Evolutionary conservation across 2,888 invertebrate species (phyloP).

Genomic region (Antheraea yamamai): DNA sequence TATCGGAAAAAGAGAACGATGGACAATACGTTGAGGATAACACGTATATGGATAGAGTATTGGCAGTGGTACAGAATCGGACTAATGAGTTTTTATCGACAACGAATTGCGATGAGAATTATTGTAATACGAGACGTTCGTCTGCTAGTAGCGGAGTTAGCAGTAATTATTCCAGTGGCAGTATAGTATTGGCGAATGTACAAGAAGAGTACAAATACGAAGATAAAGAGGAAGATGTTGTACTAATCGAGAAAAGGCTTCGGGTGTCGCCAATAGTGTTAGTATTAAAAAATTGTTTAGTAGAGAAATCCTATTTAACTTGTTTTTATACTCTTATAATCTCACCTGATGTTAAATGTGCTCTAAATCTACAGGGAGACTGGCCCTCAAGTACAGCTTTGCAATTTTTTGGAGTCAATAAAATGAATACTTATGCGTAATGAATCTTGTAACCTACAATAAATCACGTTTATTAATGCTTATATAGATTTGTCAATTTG

Average conservation of each 20-base stretch:
- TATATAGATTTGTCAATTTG: no score
- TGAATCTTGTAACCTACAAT: no score
- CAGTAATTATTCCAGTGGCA: constrained; percentile 66
- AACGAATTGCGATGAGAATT: constrained; percentile 44
- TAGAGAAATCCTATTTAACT: no score
- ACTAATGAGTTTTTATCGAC: constrained; percentile 67
- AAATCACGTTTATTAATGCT: no score
- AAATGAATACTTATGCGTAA: no score
- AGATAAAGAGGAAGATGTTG: constrained; percentile 86
- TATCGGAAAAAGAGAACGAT: constrained; percentile 21
- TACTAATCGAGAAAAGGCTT: constrained; percentile 85
- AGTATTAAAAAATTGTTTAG: constrained; percentile 43
- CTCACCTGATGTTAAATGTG: no score
- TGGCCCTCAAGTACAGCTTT: no score
- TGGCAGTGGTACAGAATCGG: constrained; percentile 65
- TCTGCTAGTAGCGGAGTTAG: constrained; percentile 76
- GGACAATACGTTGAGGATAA: constrained; percentile 42
- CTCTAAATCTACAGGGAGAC: no score
- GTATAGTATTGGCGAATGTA: constrained; percentile 80
- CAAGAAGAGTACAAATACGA: constrained; percentile 89
- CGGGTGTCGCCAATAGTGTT: constrained; percentile 80
- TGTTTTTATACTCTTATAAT: no score
- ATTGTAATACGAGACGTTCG: constrained; percentile 66
- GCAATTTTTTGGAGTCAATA: no score
- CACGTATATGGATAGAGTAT: constrained; percentile 59